phyloP scores from a whole-genome alignment of 1,140 invertebrate genomes.

The Amphibalanus amphitrite region DNA sequence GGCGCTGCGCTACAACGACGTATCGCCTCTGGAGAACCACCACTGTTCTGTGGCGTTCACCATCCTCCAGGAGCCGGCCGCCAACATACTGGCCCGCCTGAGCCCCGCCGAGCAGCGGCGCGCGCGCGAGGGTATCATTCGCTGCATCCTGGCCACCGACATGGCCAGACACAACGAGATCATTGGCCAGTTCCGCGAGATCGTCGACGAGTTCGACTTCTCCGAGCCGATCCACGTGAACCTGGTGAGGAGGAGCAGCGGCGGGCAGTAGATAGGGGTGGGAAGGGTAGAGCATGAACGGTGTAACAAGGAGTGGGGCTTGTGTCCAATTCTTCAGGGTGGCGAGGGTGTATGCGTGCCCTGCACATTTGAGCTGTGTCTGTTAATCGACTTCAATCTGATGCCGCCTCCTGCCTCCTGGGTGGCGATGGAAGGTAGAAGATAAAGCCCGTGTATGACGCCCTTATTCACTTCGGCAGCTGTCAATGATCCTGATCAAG shows the following conservation, averaged over 20 bases:
- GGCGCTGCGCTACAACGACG: constrained; percentile 71
- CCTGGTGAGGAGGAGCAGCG: constrained; percentile 48
- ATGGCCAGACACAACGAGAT: constrained; percentile 80
- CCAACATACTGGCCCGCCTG: constrained; percentile 45
- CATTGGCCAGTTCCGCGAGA: constrained; percentile 52
- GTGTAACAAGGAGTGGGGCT: too few species aligned
- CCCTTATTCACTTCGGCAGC: too few species aligned
- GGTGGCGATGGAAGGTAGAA: too few species aligned
- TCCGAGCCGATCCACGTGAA: constrained; percentile 55
- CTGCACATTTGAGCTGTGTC: too few species aligned
- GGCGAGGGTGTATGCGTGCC: too few species aligned
- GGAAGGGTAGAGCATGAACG: too few species aligned
- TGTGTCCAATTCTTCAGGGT: too few species aligned
- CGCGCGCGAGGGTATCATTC: constrained; percentile 51
- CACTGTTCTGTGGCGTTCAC: constrained; percentile 74
- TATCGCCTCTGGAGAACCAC: constrained; percentile 74
- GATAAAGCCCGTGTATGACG: too few species aligned
- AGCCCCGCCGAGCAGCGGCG: constrained; percentile 14
- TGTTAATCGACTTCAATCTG: too few species aligned
- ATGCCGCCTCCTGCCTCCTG: too few species aligned
- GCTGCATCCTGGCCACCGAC: constrained; percentile 68
- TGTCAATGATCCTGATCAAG: constrained; percentile 68
- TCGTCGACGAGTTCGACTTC: constrained; percentile 51
- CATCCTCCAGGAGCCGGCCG: constrained; percentile 49
- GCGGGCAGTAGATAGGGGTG: too few species aligned